Conservation (phyloP, 1,140 invertebrate genomes). For the Oncopodura yosiiana region DNA sequence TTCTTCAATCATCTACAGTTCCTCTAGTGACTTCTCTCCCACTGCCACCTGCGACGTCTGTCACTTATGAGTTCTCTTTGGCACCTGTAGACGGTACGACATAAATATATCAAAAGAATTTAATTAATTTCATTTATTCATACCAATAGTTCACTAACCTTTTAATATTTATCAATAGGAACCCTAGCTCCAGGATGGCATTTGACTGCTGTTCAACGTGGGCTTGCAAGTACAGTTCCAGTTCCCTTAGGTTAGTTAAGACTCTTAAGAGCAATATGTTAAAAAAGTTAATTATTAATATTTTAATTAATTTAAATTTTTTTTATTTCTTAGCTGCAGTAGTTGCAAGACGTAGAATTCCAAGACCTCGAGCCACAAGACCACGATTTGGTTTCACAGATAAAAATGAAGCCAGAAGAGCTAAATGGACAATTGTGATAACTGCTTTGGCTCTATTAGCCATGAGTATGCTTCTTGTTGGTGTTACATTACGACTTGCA, state of each 20-base stretch:
- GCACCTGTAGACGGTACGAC: conserved; percentile 32
- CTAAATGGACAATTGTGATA: conserved; percentile 76
- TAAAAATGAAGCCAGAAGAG: conserved; percentile 43
- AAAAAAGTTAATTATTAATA: no score
- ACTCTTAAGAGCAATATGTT: no score
- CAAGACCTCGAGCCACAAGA: conserved; percentile 25
- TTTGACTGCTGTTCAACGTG: conserved; percentile 33
- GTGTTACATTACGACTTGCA: conserved; percentile 75
- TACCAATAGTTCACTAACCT: no score
- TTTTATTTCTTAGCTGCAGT: conserved; percentile 30
- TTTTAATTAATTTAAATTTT: no score
- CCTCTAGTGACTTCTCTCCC: conserved; percentile 31
- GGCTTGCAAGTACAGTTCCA: conserved; percentile 33
- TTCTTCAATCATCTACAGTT: conserved; percentile 23
- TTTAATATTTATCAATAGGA: no score
- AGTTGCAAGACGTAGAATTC: conserved; percentile 29
- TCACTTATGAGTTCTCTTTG: conserved; percentile 34
- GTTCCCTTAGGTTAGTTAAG: neutral
- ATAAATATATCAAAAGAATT: no score
- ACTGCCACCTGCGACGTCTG: conserved; percentile 31
- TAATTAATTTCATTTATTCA: no score
- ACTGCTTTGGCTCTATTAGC: conserved; percentile 75
- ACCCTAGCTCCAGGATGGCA: conserved; percentile 34
- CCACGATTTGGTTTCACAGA: conserved; percentile 35
- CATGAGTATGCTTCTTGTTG: conserved; percentile 76